Conservation (phyloP, 2,113 vertebrate species). For the Setophaga coronata region DNA sequence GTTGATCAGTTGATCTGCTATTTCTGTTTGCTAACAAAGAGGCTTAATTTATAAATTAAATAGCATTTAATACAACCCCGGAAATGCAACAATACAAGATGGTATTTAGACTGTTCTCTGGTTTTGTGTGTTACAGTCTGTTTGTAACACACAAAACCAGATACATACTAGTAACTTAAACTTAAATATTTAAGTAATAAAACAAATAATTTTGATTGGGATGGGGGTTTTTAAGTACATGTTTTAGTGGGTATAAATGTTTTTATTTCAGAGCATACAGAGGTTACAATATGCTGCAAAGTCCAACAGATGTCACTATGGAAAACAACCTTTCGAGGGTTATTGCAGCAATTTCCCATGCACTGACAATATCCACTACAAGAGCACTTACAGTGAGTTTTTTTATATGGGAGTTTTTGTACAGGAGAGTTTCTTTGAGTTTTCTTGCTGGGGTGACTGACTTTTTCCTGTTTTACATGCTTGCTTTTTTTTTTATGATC, state of each 20-base stretch:
- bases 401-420: not conserved
- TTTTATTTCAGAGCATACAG: slow-evolving; percentile 84
- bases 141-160: not conserved
- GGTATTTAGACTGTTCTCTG: not conserved
- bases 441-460: not conserved
- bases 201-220: not conserved
- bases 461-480: not conserved
- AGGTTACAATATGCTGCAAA: slow-evolving; percentile 86
- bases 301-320: slow-evolving; percentile 86
- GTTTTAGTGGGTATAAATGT: not conserved
- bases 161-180: not conserved
- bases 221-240: not conserved
- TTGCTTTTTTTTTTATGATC: not conserved
- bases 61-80: not conserved
- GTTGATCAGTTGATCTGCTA: not conserved
- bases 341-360: slow-evolving; percentile 86
- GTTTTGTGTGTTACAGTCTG: not conserved
- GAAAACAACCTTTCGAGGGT: slow-evolving; percentile 96
- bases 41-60: not conserved
- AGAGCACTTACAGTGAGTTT: slow-evolving; percentile 86
- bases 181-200: not conserved
- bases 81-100: not conserved
- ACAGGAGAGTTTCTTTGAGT: not conserved
- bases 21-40: not conserved
- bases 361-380: slow-evolving; percentile 88